phyloP scores from a whole-genome alignment of 2,888 invertebrate species.

The Heliconius charithonia region DNA sequence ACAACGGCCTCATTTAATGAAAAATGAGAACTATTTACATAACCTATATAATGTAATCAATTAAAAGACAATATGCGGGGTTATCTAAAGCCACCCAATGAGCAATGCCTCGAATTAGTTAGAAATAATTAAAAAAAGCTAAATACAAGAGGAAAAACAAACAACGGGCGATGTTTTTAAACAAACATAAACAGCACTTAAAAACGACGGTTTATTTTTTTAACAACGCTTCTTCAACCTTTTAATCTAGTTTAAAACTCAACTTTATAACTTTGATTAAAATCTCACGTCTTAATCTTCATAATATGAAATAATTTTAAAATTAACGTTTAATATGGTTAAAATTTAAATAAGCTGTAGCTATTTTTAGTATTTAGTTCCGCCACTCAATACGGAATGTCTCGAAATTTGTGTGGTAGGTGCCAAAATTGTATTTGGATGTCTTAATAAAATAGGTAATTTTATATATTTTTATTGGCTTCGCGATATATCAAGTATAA shows the following conservation, averaged over 20 bases:
- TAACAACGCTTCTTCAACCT: not conserved
- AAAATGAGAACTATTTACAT: too few species aligned
- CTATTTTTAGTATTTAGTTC: not conserved
- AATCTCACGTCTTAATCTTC: not conserved
- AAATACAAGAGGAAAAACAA: not conserved
- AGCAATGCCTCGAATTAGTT: not conserved
- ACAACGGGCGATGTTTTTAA: not conserved
- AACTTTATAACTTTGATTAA: not conserved
- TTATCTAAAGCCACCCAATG: not conserved
- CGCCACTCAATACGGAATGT: not conserved
- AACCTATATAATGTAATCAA: too few species aligned
- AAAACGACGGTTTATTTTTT: not conserved
- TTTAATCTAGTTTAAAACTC: slow-evolving; percentile 5
- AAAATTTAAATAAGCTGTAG: not conserved
- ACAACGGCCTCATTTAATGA: too few species aligned
- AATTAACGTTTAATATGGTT: not conserved
- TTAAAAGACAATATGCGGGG: not conserved
- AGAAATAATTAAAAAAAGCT: not conserved
- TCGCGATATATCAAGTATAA: too few species aligned
- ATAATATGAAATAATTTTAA: slow-evolving; percentile 4
- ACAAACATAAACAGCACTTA: not conserved
- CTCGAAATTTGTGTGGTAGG: not conserved
- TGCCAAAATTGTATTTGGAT: too few species aligned
- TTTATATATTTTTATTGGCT: too few species aligned
- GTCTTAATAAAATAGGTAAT: too few species aligned